Evolutionary conservation across 2,113 vertebrate species (phyloP), one percentile per base, ranked within the genome.

Genomic region (Speoplatyrhinus poulsoni): DNA sequence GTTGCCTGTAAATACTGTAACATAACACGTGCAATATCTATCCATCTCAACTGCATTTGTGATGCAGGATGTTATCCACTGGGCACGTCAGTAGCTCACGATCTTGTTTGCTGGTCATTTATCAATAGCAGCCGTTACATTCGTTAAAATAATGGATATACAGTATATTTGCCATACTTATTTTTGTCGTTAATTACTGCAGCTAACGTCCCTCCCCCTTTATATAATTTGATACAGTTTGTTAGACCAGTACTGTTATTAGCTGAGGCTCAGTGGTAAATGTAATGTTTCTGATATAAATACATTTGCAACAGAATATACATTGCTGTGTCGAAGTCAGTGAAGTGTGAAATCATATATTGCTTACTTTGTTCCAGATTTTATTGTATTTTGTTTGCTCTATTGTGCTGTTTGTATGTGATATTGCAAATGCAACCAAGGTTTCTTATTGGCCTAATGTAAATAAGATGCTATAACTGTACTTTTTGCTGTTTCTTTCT

Each of bases 141-240:
- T 62, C 17, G 5, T 74, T 59, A 3, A 49, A 57, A 19, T 54
- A 26, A 41, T 41, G 4, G 36, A 41, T 41, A 41, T 41, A 41
- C 3, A 41, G 36, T 41, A 71, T 52, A 15, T 70, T 75, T 47
- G 84, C 81, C 84, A 89, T 84, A 81, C 86, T 70, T 63, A 73
- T 73, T 69, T 16, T 63, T 55, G 47, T 56, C 9, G 19, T 33
- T 12, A 62, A 65, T 66, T 13, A 46, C 70, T 19, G 50, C 36
- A 41, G 36, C 36, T 41, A 41, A 41, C 7, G 0, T 41, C 7
- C 3, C 4, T 6, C 19, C 19, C 19, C 19, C 19, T 41, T 3
- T 41, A 41, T 7, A 6, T 41, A 1, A 41, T 41, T 41, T 41
- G 36, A 41, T 41, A 41, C 36, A 41, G 36, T 41, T 41, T 41